Conservation (phyloP, 2,797 vertebrate species). For the Triplophysa yarkandensis region DNA sequence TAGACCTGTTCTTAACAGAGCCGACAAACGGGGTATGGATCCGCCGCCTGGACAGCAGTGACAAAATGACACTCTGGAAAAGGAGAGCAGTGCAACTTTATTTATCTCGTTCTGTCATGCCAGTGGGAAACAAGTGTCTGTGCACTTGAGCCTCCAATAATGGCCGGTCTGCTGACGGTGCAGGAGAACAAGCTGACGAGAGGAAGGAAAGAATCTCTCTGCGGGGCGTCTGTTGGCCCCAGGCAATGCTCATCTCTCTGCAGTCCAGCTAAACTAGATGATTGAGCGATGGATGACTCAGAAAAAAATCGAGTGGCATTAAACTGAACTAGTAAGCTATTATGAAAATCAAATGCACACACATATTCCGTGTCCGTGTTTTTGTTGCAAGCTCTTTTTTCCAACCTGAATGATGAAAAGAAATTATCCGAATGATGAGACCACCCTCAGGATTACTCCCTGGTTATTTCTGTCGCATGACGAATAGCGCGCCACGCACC, state of each 20-base stretch:
- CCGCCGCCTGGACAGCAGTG: background rate
- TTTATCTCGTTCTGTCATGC: constrained; percentile 48
- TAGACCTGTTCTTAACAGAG: constrained; percentile 42
- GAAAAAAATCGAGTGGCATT: constrained; percentile 4
- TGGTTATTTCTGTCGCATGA: constrained; percentile 46
- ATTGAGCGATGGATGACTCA: background rate
- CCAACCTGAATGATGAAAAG: background rate
- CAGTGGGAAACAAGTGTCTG: constrained; percentile 49
- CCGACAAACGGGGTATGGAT: constrained; percentile 27
- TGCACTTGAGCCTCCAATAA: constrained; percentile 46
- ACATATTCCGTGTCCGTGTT: too few relatives aligned
- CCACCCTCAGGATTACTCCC: constrained; percentile 17
- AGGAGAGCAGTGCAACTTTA: constrained; percentile 39
- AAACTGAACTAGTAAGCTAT: background rate
- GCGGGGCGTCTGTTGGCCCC: constrained; percentile 46
- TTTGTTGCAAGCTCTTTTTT: too few relatives aligned
- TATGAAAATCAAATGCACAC: background rate
- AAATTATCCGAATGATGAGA: background rate
- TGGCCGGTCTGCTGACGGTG: constrained; percentile 60
- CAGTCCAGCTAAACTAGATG: background rate
- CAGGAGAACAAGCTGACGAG: constrained; percentile 43
- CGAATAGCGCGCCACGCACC: constrained; percentile 16
- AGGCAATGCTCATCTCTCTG: constrained; percentile 48
- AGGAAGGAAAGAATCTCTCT: constrained; percentile 57
- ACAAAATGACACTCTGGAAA: constrained; percentile 28